Base-by-base conservation (phyloP, 1,140 invertebrate genomes). In the Gryllus bimaculatus region DNA sequence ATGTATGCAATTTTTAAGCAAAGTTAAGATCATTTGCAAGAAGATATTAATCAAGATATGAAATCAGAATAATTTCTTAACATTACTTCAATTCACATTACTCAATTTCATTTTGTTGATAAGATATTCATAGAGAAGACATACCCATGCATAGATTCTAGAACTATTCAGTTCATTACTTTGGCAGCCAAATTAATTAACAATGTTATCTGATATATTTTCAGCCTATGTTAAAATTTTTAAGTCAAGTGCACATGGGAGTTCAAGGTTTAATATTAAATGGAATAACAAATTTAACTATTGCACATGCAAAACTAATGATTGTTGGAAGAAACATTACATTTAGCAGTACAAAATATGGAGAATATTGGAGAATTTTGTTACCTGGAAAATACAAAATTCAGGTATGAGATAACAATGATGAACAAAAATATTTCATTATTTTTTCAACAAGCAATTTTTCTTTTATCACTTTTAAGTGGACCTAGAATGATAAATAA, bases 221-320 rank as follows among this genome's bases (percentile, higher is more conserved):
- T 73, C 78, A 86, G 85, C 84, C 86, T 54, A 80, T 87, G 8
- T 73, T 86, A n/a, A 79, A 83, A 48, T 86, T 82, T 80, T 80
- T 81, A 47, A 81, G 82, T 49, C 84, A 87, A 82, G 85, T 84
- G 8, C 83, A 84, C 73, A 80, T 80, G 73, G 89, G 89, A 75
- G 85, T 90, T 7, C 84, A 85, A 80, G 89, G 89, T 7, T 81
- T 84, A 66, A 83, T 90, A 8, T 81, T 81, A 7, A 86, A 90
- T 83, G 79, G 82, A 13, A 47, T 47, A 15, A 86, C 83, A 10
- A 83, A 83, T 2, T 79, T 84, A 80, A 83, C 86, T 0, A 82
- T 90, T 20, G 79, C 80, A 20, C 82, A 83, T 15, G 87, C 86
- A 4, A 82, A 80, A 12, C 76, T 90, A 10, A 85, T 82, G 79